Evolutionary conservation across 2,113 vertebrate genomes (phyloP).

Genomic region (Tychaedon coryphoeus): DNA sequence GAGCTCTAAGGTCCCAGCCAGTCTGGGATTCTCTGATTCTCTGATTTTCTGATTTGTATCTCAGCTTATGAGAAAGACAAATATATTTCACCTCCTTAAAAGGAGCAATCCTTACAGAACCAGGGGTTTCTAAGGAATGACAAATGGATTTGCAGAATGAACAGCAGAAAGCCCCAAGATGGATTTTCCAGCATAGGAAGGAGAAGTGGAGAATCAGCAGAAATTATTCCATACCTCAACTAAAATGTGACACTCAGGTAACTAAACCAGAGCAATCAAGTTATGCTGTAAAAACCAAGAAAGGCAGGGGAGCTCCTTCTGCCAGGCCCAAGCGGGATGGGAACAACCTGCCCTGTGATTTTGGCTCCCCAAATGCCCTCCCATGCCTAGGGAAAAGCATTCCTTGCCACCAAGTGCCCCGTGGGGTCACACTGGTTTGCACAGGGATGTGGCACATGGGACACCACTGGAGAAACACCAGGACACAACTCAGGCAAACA

Average conservation of each 20-base stretch:
- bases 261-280: not conserved
- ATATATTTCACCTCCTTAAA: not conserved
- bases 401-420: not conserved
- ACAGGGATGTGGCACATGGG: fast-evolving
- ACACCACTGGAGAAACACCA: not conserved
- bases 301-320: not conserved
- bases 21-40: not conserved
- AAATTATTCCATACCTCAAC: not conserved
- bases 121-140: not conserved
- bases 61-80: not conserved
- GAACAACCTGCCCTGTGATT: not conserved
- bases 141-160: not conserved
- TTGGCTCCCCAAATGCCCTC: not conserved
- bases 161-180: not conserved
- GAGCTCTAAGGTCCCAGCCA: not conserved
- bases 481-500: not conserved
- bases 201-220: not conserved
- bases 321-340: fast-evolving
- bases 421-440: not conserved
- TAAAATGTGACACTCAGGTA: not conserved
- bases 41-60: not conserved
- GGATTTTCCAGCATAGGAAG: not conserved
- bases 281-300: not conserved
- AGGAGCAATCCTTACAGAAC: not conserved
- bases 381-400: not conserved